Evolutionary conservation across 2,113 vertebrate genomes (phyloP).

Genomic region (Thomomys bottae): DNA sequence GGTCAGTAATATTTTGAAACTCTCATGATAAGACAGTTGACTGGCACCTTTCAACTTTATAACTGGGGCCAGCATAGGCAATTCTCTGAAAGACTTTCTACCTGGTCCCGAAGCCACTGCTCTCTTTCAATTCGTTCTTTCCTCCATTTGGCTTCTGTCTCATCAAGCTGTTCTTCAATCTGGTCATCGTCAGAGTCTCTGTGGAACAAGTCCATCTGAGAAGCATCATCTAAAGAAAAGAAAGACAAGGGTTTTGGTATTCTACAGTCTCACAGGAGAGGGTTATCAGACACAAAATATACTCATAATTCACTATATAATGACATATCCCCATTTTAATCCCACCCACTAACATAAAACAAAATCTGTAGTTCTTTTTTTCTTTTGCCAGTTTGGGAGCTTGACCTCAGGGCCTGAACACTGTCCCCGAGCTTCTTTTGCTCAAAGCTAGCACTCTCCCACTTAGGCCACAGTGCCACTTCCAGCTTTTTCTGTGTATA

Average conservation of each 20-base stretch:
- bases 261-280: not conserved
- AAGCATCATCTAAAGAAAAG: constrained; percentile 85
- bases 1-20: constrained; percentile 12
- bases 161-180: constrained; percentile 90
- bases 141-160: constrained; percentile 91
- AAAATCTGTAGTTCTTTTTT: not conserved
- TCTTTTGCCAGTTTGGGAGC: not conserved
- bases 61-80: not conserved
- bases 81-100: constrained; percentile 69
- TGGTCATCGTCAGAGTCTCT: constrained; percentile 89
- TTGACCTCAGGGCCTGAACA: not conserved
- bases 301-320: not conserved
- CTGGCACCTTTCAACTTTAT: not conserved
- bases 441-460: not conserved
- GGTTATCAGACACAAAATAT: not conserved
- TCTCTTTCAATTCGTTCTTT: constrained; percentile 95
- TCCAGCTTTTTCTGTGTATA: too few species aligned
- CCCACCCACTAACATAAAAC: not conserved
- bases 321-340: not conserved
- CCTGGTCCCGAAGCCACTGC: constrained; percentile 97
- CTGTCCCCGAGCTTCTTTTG: too few species aligned
- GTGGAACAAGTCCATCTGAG: constrained; percentile 86
- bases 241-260: constrained; percentile 30
- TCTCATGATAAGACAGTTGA: not conserved
- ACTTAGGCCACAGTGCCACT: too few species aligned